Evolutionary conservation across 2,888 invertebrate genomes (phyloP).

Genomic region (Parnassius glacialis): DNA sequence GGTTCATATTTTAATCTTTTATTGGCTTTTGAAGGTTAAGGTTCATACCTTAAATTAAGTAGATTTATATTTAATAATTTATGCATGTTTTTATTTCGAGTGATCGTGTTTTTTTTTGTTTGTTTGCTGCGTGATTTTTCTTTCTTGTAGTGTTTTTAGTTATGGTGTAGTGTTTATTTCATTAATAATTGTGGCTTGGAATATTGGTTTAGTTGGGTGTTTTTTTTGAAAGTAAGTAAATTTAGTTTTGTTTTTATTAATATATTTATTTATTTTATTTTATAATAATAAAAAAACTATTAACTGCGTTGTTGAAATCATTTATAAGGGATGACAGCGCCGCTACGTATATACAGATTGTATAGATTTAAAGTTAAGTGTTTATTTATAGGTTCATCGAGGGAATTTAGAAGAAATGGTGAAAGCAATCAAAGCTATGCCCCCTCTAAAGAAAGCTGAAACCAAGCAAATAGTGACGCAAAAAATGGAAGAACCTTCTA

Average conservation of each 20-base stretch:
- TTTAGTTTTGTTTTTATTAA: constrained; percentile 27
- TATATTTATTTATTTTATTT: constrained; percentile 18
- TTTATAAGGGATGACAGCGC: too few species aligned
- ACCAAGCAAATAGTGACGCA: constrained; percentile 51
- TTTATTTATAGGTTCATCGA: constrained; percentile 77
- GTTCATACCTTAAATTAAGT: too few species aligned
- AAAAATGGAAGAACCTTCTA: constrained; percentile 48
- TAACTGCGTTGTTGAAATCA: too few species aligned
- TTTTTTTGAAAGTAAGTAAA: constrained; percentile 32
- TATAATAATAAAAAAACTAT: too few species aligned
- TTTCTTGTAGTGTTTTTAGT: constrained; percentile 10
- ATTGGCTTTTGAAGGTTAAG: too few species aligned
- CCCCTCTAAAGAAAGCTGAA: constrained; percentile 61
- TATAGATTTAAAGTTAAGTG: constrained; percentile 19
- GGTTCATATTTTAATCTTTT: too few species aligned
- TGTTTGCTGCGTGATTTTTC: constrained; percentile 5
- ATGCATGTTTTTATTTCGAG: constrained; percentile 14
- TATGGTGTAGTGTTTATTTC: constrained; percentile 27
- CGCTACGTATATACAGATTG: too few species aligned
- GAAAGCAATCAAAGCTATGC: constrained; percentile 69
- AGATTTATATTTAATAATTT: not conserved
- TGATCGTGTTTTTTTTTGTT: constrained; percentile 6
- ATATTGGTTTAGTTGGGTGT: constrained; percentile 18
- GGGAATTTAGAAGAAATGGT: constrained; percentile 76
- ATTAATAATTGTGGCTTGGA: constrained; percentile 63